phyloP scores from a whole-genome alignment of 2,113 vertebrate genomes.

The Planiliza haematocheilus region DNA sequence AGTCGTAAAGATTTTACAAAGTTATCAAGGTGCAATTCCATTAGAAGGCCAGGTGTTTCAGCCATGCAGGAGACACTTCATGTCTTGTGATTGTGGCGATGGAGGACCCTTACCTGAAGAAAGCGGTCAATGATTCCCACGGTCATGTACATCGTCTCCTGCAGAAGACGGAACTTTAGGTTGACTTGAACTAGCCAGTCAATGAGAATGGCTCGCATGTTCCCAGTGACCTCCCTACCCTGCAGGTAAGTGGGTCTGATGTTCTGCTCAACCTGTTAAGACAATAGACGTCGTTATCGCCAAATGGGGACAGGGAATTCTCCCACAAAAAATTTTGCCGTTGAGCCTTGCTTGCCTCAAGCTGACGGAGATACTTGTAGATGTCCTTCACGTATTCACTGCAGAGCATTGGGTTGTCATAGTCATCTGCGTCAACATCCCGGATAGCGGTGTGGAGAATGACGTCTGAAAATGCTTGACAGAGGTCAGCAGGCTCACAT shows the following conservation, averaged over 20 bases:
- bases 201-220: conserved; percentile 88
- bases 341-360: conserved; percentile 81
- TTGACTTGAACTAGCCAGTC: conserved; percentile 92
- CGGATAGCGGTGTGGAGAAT: conserved; percentile 81
- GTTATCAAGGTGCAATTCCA: too few species aligned
- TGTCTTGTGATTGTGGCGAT: too few species aligned
- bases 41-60: too few species aligned
- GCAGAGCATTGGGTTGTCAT: conserved; percentile 85
- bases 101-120: conserved; percentile 84
- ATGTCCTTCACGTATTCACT: conserved; percentile 89
- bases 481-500: conserved; percentile 78
- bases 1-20: background rate
- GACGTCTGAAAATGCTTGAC: conserved; percentile 87
- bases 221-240: conserved; percentile 85
- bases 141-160: conserved; percentile 92
- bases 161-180: conserved; percentile 85
- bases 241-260: conserved; percentile 84
- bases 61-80: background rate
- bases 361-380: conserved; percentile 86
- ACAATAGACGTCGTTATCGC: background rate
- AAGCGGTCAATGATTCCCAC: conserved; percentile 88
- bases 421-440: conserved; percentile 85
- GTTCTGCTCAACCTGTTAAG: conserved; percentile 79
- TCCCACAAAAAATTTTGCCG: too few species aligned
- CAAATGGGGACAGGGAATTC: background rate